Conservation (phyloP, 1,140 invertebrate species). For the Papilio polyxenes region DNA sequence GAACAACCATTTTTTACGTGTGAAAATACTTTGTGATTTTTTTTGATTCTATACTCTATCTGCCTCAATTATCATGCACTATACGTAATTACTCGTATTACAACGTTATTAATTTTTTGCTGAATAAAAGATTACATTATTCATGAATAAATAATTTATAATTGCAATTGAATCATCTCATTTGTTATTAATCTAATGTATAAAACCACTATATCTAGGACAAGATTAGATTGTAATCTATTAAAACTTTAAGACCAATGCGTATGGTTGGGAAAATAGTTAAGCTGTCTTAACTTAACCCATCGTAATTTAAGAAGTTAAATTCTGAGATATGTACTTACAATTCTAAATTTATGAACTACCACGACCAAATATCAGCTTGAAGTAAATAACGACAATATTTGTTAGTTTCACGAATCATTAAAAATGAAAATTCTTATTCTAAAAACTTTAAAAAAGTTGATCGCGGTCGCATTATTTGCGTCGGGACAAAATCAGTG, state of each 20-base stretch:
- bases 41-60: conserved; percentile 1
- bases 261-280: too few relatives aligned
- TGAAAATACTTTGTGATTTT: conserved; percentile 14
- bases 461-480: neutral
- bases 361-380: too few relatives aligned
- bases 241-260: neutral
- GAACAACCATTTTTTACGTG: conserved; percentile 21
- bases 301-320: too few relatives aligned
- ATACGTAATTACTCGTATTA: conserved; percentile 28
- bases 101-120: conserved; percentile 12
- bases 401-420: too few relatives aligned
- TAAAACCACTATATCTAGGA: neutral
- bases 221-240: neutral
- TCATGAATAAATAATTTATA: conserved; percentile 15
- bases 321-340: too few relatives aligned
- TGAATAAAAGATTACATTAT: neutral
- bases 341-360: too few relatives aligned
- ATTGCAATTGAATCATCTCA: neutral
- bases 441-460: neutral
- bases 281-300: too few relatives aligned
- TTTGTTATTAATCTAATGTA: neutral
- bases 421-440: too few relatives aligned
- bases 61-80: conserved; percentile 27
- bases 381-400: too few relatives aligned
- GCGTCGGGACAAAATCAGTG: neutral